Evolutionary conservation across 1,140 invertebrate genomes (phyloP), one percentile per base, ranked within the genome.

Genomic region (Solenopsis invicta): DNA sequence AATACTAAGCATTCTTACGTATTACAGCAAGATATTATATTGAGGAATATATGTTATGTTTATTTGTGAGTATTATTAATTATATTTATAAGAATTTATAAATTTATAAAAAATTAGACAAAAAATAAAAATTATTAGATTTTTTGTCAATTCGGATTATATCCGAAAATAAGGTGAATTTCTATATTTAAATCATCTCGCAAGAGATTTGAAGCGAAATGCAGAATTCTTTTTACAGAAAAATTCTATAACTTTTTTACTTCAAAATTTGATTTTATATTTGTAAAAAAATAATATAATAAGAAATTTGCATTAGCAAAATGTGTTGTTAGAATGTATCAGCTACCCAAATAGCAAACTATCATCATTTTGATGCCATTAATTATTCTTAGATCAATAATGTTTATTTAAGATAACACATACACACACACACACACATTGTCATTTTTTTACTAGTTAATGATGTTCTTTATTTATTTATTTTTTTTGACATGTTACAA

Each of bases 161-260:
- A 77, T 85, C 93, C 77, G 91, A 91, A 93, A 90, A 93, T 91
- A 89, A 75, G 29, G 81, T 80, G 29, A 91, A 89, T 86, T 92
- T 91, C 69, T 91, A 85, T n/a, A 24, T 59, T 61, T n/a, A 50
- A 75, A 41, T 52, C 85, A 85, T 77, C 29, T 34, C n/a, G 67
- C 34, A 6, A 74, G 9, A 74, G 2, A 74, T 74, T 16, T 4
- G 4, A 6, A 6, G 0, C 10, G 0, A 37, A 56, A 24, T 75
- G 21, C 18, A 54, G 29, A 13, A 41, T 61, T 77, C 16, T 29
- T 13, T 12, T 45, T 45, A 9, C 1, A 18, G 21, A 4, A 59
- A 29, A 3, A 52, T 9, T 52, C 0, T 52, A 52, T 18, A 10
- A 29, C 21, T 8, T 37, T 16, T 9, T 76, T 1, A n/a, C 2